Evolutionary conservation across 2,888 invertebrate genomes (phyloP), one percentile per base, ranked within the genome.

Genomic region (Palloptera scutellata): DNA sequence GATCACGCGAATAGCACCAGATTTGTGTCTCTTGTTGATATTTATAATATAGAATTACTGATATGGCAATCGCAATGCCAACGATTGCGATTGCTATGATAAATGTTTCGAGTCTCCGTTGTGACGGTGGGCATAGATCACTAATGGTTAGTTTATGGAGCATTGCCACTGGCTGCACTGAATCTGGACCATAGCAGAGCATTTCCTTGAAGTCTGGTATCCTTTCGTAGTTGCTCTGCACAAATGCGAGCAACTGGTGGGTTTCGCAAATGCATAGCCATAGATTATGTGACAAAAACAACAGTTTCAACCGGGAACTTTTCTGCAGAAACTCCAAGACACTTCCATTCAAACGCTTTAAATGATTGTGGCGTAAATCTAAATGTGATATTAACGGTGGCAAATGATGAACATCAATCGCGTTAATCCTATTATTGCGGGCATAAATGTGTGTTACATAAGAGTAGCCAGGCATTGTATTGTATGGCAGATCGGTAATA

Each of bases 191-290:
- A 58, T 51, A 68, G 70, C 83, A 85, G 59, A 73, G 71, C 71
- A 84, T 80, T 10, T 77, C 72, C 8, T 72, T 69, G 4, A 76
- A 72, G 70, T 84, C 82, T 0, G 64, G 57, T 13, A 86, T 83
- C 1, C 72, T 72, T 15, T 73, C 70, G 51, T 79, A 83, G 58
- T 85, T 84, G 2, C 78, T 77, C 67, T 87, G 87, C 0, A 89
- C 78, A 75, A 88, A 89, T n/a, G 86, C 84, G 9, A 91, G 79
- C 51, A 93, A 87, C 12, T 87, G 82, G 64, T 86, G 86, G 20
- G 90, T 86, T 0, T 86, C 82, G 77, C 93, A 94, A 75, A 88
- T 87, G 79, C 93, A 93, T 4, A 80, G 78, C 87, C 92, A 88
- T 0, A 90, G 90, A 79, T 94, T 94, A n/a, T 86, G 83, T 12